Conservation (phyloP, 2,888 invertebrate genomes). For the Maniola hyperantus region DNA sequence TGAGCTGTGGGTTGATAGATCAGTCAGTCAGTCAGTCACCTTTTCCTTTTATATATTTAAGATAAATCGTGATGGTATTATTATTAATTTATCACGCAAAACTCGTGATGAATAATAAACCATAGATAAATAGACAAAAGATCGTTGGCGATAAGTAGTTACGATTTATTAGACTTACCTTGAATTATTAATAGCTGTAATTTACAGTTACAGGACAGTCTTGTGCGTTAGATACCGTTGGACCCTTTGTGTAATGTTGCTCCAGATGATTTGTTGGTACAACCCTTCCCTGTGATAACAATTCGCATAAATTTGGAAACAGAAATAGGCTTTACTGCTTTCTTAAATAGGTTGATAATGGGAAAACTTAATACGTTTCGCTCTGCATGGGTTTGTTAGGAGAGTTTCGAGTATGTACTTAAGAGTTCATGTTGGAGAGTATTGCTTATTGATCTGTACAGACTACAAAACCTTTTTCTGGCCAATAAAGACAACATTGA, state of each 20-base stretch:
- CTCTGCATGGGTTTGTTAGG: background rate
- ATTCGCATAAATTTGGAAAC: background rate
- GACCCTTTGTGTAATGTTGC: conserved; percentile 35
- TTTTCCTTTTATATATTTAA: too few relatives aligned
- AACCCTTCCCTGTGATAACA: conserved; percentile 29
- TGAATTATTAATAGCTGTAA: conserved; percentile 43
- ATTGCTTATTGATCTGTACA: background rate
- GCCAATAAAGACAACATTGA: background rate
- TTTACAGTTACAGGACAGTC: conserved; percentile 38
- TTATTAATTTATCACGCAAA: background rate
- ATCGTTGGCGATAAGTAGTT: conserved; percentile 28
- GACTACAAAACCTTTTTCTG: background rate
- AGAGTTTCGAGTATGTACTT: background rate
- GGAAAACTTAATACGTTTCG: too few relatives aligned
- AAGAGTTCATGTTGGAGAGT: conserved; percentile 1
- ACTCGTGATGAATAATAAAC: background rate
- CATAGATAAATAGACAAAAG: conserved; percentile 1
- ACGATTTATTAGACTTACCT: conserved; percentile 36
- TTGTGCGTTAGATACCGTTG: conserved; percentile 36
- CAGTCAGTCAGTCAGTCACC: too few relatives aligned
- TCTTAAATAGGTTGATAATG: background rate
- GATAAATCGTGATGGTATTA: background rate
- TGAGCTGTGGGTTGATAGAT: too few relatives aligned
- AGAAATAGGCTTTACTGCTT: conserved; percentile 1
- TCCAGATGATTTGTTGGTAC: conserved; percentile 39